Base-by-base conservation (phyloP, 2,888 invertebrate genomes). In the Chouioia cunea region DNA sequence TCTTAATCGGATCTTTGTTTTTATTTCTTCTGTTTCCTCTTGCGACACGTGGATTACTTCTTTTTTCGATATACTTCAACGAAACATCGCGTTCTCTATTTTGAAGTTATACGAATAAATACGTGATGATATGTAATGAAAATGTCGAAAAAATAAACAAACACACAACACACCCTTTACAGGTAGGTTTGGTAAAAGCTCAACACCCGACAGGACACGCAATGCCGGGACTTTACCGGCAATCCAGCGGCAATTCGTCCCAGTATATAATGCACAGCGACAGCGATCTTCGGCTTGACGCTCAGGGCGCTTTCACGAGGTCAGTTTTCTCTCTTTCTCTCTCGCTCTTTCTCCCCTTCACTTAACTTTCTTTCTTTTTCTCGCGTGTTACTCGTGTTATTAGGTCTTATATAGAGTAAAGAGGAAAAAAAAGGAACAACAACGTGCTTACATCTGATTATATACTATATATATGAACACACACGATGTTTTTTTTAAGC, bases 171-270 rank as follows among this genome's bases (percentile, higher is more conserved):
- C n/a, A n/a, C n/a, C n/a, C n/a, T n/a, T n/a, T n/a, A 56, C 73
- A 85, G 85, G 84, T 85, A 71, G 84, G 85, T 60, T 74, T 85
- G 63, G 85, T 85, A 36, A 85, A 85, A 76, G 84, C 85, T 36
- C 85, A 85, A 69, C 83, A 84, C 76, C 84, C 85, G 23, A 81
- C 84, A 3, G 83, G 81, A 36, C 36, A 84, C 84, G 73, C 82
- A 16, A 79, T 83, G 52, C 84, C 84, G 6, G 83, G 85, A 18
- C 77, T 85, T 52, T 83, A 84, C 75, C 79, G 81, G 18, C 83
- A 84, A 60, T 72, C 82, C 58, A 73, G 71, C 52, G 80, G 80
- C 59, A 82, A 79, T 73, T 73, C 79, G 54, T 83, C 84, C 43
- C 83, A 84, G 66, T 79, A 84, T 75, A 77, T 85, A 67, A 76